Evolutionary conservation across 2,113 vertebrate genomes (phyloP).

Genomic region (Pterocles orientalis): DNA sequence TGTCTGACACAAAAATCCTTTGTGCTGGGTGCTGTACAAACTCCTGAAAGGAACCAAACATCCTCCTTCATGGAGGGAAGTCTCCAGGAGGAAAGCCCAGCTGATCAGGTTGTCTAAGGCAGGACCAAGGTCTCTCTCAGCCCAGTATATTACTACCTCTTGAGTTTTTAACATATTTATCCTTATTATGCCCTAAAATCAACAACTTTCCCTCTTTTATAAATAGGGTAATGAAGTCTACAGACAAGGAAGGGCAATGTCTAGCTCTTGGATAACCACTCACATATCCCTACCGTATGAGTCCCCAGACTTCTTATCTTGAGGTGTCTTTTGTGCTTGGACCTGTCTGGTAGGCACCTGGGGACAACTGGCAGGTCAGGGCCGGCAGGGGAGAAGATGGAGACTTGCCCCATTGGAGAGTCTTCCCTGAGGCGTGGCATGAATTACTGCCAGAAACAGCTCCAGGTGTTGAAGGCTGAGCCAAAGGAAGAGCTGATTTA

Average conservation of each 20-base stretch:
- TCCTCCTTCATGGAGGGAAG: neutral
- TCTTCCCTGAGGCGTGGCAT: neutral
- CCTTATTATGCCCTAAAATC: neutral
- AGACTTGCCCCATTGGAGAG: neutral
- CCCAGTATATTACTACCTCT: neutral
- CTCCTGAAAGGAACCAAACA: neutral
- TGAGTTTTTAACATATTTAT: neutral
- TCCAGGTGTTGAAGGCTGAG: neutral
- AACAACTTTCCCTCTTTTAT: neutral
- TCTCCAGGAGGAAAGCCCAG: neutral
- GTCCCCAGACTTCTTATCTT: neutral
- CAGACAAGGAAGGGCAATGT: neutral
- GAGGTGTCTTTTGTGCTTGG: neutral
- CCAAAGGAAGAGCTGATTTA: neutral
- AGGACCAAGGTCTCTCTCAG: neutral
- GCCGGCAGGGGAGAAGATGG: neutral
- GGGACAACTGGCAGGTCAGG: neutral
- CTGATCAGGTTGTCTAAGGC: neutral
- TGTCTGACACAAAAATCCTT: neutral
- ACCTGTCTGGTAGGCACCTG: neutral
- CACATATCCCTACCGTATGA: neutral
- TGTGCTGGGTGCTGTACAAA: neutral
- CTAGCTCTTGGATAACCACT: neutral
- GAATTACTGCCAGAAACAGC: neutral
- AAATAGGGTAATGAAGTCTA: rapidly evolving